phyloP scores from a whole-genome alignment of 2,888 invertebrate species.

The Pammene fasciana region DNA sequence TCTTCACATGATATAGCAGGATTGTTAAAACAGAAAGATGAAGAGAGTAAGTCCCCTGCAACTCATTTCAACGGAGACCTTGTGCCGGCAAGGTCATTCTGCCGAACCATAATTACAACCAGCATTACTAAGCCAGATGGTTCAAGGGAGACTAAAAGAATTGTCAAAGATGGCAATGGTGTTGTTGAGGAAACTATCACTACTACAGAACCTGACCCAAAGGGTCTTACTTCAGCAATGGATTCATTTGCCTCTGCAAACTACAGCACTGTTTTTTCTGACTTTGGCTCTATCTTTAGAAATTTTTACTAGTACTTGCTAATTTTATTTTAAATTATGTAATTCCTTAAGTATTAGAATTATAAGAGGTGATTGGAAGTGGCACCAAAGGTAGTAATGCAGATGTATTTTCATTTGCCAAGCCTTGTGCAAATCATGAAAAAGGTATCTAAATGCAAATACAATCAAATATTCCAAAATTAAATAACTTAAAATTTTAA shows the following conservation, averaged over 20 bases:
- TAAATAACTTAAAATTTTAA: not conserved
- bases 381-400: not conserved
- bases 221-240: slow-evolving; percentile 54
- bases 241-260: slow-evolving; percentile 58
- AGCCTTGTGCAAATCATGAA: not conserved
- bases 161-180: slow-evolving; percentile 73
- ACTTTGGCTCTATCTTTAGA: slow-evolving; percentile 67
- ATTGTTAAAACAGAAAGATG: slow-evolving; percentile 65
- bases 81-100: slow-evolving; percentile 69
- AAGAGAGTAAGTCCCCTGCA: slow-evolving; percentile 46
- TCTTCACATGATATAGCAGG: slow-evolving; percentile 75
- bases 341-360: slow-evolving; percentile 8
- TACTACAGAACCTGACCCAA: slow-evolving; percentile 52
- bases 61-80: slow-evolving; percentile 62
- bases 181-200: slow-evolving; percentile 70
- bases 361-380: not conserved
- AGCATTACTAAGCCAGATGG: slow-evolving; percentile 75
- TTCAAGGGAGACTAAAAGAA: slow-evolving; percentile 69
- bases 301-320: slow-evolving; percentile 61
- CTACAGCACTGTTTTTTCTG: slow-evolving; percentile 52
- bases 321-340: slow-evolving; percentile 31
- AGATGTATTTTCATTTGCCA: not conserved
- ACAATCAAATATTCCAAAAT: not conserved
- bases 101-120: slow-evolving; percentile 75
- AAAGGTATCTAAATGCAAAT: not conserved